Conservation (phyloP, 2,797 vertebrate genomes). For the Muraenolepis orangiensis region DNA sequence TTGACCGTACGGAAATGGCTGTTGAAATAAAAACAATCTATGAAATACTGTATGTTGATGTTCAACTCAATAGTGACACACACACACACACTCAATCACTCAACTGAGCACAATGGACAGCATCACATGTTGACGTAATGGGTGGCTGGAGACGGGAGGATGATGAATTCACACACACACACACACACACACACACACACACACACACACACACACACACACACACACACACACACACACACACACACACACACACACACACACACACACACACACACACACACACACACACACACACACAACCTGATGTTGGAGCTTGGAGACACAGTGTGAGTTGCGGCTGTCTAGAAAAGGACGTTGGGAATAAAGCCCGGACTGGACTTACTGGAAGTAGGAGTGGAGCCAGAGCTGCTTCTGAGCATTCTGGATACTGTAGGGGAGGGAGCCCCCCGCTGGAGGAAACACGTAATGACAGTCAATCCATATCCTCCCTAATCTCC, state of each 20-base stretch:
- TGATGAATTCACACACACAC: too few relatives aligned
- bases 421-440: conserved; percentile 94
- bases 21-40: not conserved
- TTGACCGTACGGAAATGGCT: not conserved
- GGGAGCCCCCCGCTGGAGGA: conserved; percentile 88
- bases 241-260: not conserved
- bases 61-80: too few relatives aligned
- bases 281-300: too few relatives aligned
- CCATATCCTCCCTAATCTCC: not conserved
- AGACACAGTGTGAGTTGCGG: not conserved
- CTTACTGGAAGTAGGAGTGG: conserved; percentile 94
- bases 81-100: too few relatives aligned
- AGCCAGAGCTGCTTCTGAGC: conserved; percentile 96
- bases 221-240: conserved; percentile 5
- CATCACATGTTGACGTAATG: too few relatives aligned
- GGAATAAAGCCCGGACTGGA: conserved; percentile 31
- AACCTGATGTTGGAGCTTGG: not conserved
- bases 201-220: conserved; percentile 6
- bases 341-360: not conserved
- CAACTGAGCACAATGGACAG: too few relatives aligned
- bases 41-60: too few relatives aligned
- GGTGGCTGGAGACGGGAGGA: too few relatives aligned
- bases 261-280: not conserved
- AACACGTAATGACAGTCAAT: not conserved
- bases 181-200: conserved; percentile 2